Evolutionary conservation across 2,797 vertebrate genomes (phyloP).

Genomic region (Percopsis omiscomaycus): DNA sequence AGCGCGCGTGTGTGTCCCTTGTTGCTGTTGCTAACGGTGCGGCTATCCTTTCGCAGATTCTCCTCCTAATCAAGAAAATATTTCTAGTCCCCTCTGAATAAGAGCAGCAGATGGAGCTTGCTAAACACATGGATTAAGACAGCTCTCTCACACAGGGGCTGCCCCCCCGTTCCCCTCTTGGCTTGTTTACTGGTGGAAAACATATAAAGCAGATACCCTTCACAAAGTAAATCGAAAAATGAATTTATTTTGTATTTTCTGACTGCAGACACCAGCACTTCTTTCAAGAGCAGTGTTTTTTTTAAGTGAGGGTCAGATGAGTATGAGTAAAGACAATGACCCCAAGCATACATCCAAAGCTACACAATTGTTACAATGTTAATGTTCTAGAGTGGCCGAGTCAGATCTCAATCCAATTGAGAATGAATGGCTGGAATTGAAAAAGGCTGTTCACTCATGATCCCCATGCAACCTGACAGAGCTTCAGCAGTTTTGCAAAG

Average conservation of each 20-base stretch:
- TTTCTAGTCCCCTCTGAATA: conserved; percentile 63
- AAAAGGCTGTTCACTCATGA: too few species aligned
- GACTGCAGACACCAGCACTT: not conserved
- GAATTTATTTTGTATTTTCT: conserved; percentile 28
- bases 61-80: conserved; percentile 69
- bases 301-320: too few species aligned
- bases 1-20: conserved; percentile 28
- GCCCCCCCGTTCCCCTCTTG: conserved; percentile 60
- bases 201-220: conserved; percentile 12
- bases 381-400: too few species aligned
- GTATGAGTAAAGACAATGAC: too few species aligned
- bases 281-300: too few species aligned
- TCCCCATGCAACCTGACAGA: too few species aligned
- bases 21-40: conserved; percentile 49
- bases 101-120: conserved; percentile 70
- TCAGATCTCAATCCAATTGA: too few species aligned
- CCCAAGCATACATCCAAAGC: too few species aligned
- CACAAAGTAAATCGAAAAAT: conserved; percentile 15
- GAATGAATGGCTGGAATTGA: too few species aligned
- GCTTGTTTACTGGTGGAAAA: conserved; percentile 38
- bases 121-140: conserved; percentile 69
- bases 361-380: too few species aligned
- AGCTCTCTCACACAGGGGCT: conserved; percentile 61
- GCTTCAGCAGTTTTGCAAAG: too few species aligned
- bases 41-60: conserved; percentile 55